Evolutionary conservation across 37 sponge, comb jelly and placozoan genomes (phyloP).

Genomic region (Geodia barretti): DNA sequence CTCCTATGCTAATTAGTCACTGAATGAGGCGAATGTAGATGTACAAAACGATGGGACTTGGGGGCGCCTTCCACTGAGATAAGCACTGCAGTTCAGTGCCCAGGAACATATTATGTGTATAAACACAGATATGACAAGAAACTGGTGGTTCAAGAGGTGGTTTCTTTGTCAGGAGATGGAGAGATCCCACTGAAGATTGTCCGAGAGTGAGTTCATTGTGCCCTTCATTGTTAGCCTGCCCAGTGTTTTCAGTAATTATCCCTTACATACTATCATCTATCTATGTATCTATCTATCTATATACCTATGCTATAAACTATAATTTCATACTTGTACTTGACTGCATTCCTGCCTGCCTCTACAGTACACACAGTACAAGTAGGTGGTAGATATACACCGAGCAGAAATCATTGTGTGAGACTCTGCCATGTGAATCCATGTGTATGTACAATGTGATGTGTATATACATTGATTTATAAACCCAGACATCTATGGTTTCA

Average conservation of each 20-base stretch:
- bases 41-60: too few relatives aligned
- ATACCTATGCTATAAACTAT: too few relatives aligned
- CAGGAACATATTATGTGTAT: not conserved
- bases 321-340: too few relatives aligned
- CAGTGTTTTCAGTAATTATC: too few relatives aligned
- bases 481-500: not conserved
- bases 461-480: not conserved
- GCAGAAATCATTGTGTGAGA: not conserved
- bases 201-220: not conserved
- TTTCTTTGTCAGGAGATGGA: conserved; percentile 14
- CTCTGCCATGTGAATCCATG: conserved; percentile 18
- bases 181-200: conserved; percentile 25
- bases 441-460: conserved; percentile 8
- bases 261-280: too few relatives aligned
- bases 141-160: conserved; percentile 36
- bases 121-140: conserved; percentile 42
- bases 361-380: not conserved
- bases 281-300: too few relatives aligned
- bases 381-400: not conserved
- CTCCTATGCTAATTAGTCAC: too few relatives aligned
- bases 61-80: too few relatives aligned
- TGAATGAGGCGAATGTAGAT: too few relatives aligned
- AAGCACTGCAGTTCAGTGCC: too few relatives aligned
- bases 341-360: too few relatives aligned
- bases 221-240: too few relatives aligned